Evolutionary conservation across 2,797 vertebrate species (phyloP), one percentile per base, ranked within the genome.

Genomic region (Pipistrellus pygmaeus): DNA sequence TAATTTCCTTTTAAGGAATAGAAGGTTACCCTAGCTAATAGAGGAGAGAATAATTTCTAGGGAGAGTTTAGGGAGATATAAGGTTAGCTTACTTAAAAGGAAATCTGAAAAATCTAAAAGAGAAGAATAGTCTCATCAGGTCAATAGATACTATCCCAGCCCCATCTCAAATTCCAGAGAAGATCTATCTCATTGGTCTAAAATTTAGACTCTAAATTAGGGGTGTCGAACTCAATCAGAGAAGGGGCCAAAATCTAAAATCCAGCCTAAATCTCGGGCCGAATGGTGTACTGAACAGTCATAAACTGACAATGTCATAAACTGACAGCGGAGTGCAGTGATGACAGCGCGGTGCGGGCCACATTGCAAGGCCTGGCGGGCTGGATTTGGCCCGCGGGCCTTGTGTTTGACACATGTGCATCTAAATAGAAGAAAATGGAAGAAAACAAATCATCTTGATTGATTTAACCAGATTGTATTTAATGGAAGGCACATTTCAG

Each of bases 401-500:
- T 35, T 35, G 35, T 35, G 35, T 35, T 35, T 35, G 35, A 35
- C 35, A 35, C 35, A 35, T 35, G 35, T 35, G 35, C 38, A n/a
- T 41, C 38, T 41, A 64, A 68, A 73, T 23, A 30, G 23, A 87
- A 88, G 55, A 85, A 84, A 27, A 41, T 69, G 48, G 68, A 55
- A 15, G 30, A 3, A 90, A 84, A 21, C 17, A 83, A 38, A 84
- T 84, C 14, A 20, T 83, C 18, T 73, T 76, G 27, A 86, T 62
- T 83, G 2, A 55, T 76, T 14, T 91, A 48, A 75, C 20, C 5
- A 71, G 30, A 44, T 8, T 88, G 30, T 17, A 35, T 35, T 17
- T 78, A 78, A 46, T 75, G 25, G 44, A 55, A 87, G 83, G 32
- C 15, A 91, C 94, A 86, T 72, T 62, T 91, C 18, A 76, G 8